Base-by-base conservation (phyloP, 1,140 invertebrate species). In the Odontomachus brunneus region DNA sequence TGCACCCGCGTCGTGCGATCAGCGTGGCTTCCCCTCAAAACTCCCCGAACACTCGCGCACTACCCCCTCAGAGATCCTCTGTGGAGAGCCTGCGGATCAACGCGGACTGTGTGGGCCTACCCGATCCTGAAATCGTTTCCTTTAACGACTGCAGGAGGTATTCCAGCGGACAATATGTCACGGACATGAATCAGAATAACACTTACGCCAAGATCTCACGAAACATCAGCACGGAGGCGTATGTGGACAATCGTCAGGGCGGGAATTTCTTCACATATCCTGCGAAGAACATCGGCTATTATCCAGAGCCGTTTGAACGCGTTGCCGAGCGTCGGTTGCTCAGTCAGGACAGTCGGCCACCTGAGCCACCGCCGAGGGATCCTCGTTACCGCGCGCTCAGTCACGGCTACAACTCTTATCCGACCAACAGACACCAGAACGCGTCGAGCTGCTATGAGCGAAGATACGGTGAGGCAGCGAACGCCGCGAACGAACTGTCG, bases 341-440 rank as follows among this genome's bases (percentile, higher is more conserved):
- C 3, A 57, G 57, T 57, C 60, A 33, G 38, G 38, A 67, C 24
- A 59, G 51, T 75, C 88, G 94, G 49, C 96, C 96, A 14, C 96
- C 96, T 0, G 95, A 95, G n/a, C 96, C 96, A 53, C 96, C 97
- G 1, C 96, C 97, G 33, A 92, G 96, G 86, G 96, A 97, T 92
- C 96, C 96, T 24, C 95, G 96, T 96, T 95, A 55, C 92, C 94
- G 76, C 93, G 93, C 89, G 80, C 95, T 93, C 89, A 0, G 88
- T 1, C 84, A 85, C 26, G 49, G 69, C 14, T 87, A 63, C 19
- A 63, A 87, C 72, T 94, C 94, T 82, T 87, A 94, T 87, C 93
- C 95, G 65, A 94, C 93, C 88, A 94, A 93, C 83, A 84, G 24
- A 33, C 48, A 44, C 4, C 69, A 48, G 59, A 24, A 19, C 51